phyloP scores from a whole-genome alignment of 2,113 vertebrate species.

The Sceloporus undulatus region DNA sequence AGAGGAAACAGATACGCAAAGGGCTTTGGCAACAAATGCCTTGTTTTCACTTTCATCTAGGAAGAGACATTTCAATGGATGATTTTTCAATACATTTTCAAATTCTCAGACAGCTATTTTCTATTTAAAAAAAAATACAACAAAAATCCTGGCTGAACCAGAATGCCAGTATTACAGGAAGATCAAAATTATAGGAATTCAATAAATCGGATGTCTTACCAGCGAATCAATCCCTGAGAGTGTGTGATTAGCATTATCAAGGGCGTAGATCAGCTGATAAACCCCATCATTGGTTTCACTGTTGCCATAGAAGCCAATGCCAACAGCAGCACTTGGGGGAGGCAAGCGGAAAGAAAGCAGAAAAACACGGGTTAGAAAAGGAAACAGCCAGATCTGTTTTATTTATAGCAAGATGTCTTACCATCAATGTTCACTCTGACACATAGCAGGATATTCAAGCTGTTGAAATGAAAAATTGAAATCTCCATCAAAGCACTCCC shows the following conservation, averaged over 20 bases:
- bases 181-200: neutral
- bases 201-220: conserved; percentile 79
- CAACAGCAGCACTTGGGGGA: conserved; percentile 85
- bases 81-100: neutral
- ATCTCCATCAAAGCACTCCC: neutral
- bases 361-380: conserved; percentile 46
- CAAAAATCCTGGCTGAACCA: neutral
- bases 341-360: conserved; percentile 24
- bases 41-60: neutral
- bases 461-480: neutral
- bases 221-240: conserved; percentile 88
- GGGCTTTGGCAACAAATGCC: neutral
- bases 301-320: conserved; percentile 97
- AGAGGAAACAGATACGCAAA: neutral
- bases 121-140: neutral
- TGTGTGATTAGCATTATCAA: conserved; percentile 94
- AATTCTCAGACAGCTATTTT: neutral
- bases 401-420: neutral
- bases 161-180: neutral
- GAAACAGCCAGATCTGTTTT: conserved; percentile 12
- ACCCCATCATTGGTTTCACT: conserved; percentile 95
- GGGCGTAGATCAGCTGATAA: conserved; percentile 93
- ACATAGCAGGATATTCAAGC: neutral
- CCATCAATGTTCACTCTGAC: neutral
- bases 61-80: neutral